A percentile compares a stretch with the other conserved stretches of the same genome.
Conservation (phyloP, 2,797 vertebrate genomes). For the Apodemus agrarius region DNA sequence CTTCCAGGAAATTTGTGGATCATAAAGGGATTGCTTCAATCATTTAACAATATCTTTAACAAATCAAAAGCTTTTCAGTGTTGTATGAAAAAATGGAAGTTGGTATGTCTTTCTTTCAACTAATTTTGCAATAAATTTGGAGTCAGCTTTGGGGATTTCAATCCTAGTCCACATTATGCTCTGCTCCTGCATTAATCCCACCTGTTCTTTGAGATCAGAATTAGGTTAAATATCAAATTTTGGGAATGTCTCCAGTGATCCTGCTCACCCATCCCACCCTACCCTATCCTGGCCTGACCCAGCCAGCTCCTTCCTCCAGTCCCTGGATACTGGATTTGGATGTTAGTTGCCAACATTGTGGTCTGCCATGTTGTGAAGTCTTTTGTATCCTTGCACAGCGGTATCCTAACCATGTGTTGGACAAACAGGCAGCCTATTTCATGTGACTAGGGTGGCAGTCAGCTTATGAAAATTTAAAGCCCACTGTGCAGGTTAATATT, state of each 20-base stretch:
- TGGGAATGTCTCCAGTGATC: background rate
- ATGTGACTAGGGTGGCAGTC: background rate
- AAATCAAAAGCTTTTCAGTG: background rate
- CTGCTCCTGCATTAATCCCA: background rate
- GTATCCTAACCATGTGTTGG: background rate
- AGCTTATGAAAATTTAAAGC: background rate
- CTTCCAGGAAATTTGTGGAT: constrained; percentile 21
- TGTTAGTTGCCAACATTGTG: background rate
- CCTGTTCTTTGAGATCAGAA: background rate
- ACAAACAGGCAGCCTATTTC: background rate
- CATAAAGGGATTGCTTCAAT: background rate
- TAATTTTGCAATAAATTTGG: background rate
- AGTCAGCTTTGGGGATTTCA: background rate
- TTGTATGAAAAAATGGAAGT: background rate
- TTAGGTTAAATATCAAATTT: background rate
- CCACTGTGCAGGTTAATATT: background rate
- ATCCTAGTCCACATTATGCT: background rate
- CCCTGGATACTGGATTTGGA: background rate
- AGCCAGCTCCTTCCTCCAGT: background rate
- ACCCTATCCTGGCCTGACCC: background rate
- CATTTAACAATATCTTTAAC: background rate
- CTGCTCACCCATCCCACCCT: background rate
- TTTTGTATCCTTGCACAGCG: background rate
- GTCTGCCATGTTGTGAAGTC: background rate
- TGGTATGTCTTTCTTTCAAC: background rate